Evolutionary conservation across 1,140 invertebrate genomes (phyloP).

Genomic region (Halotydeus destructor): DNA sequence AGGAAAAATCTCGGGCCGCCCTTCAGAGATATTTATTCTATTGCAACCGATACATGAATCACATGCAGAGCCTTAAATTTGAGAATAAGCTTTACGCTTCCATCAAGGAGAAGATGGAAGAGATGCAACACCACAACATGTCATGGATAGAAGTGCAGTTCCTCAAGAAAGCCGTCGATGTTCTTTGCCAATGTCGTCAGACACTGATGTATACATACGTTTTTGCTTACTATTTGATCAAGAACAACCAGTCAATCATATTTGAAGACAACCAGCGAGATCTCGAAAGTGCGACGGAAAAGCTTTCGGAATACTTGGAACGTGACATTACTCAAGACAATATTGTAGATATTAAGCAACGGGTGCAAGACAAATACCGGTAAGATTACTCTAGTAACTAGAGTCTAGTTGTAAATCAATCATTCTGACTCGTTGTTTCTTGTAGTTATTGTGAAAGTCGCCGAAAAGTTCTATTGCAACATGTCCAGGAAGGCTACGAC

Average conservation of each 20-base stretch:
- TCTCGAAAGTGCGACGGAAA: constrained; percentile 88
- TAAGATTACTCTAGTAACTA: constrained; percentile 24
- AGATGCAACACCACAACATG: constrained; percentile 99
- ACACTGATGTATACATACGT: constrained; percentile 99
- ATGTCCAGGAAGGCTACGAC: constrained; percentile 95
- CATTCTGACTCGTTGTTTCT: constrained; percentile 7
- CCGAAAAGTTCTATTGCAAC: constrained; percentile 75
- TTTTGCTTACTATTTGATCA: constrained; percentile 92
- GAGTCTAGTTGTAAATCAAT: not conserved
- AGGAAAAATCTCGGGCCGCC: constrained; percentile 77
- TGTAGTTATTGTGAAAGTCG: constrained; percentile 86
- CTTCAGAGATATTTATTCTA: constrained; percentile 89
- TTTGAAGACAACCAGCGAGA: constrained; percentile 99
- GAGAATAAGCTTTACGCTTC: constrained; percentile 84
- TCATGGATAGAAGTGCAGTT: constrained; percentile 89
- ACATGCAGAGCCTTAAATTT: constrained; percentile 95
- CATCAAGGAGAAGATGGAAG: constrained; percentile 95
- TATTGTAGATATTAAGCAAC: constrained; percentile 92
- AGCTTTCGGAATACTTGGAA: constrained; percentile 88
- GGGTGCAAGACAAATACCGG: constrained; percentile 98
- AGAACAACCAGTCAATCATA: constrained; percentile 96
- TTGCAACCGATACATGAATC: constrained; percentile 97
- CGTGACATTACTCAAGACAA: constrained; percentile 94
- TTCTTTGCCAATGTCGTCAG: constrained; percentile 86
- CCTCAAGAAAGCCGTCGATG: constrained; percentile 83